Percentiles rank a stretch among this genome's conserved stretches.
phyloP scores from a whole-genome alignment of 2,797 vertebrate species.

The Leontopithecus rosalia region DNA sequence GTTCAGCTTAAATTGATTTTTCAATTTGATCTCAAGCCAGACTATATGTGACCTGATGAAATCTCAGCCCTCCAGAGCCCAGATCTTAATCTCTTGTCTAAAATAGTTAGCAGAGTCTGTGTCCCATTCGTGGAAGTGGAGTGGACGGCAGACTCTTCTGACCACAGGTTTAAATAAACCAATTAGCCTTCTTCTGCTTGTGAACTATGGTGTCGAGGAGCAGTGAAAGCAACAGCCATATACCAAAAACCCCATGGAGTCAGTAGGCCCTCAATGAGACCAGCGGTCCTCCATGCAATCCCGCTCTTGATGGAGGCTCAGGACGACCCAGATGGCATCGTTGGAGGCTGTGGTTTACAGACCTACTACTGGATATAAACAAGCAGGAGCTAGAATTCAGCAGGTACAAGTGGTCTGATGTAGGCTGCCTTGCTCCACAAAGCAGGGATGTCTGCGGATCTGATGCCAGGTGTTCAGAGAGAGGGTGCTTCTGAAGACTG shows the following conservation, averaged over 20 bases:
- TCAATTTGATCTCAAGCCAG: conserved; percentile 18
- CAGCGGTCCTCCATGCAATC: rapidly evolving
- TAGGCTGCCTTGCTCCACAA: rapidly evolving
- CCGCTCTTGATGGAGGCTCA: rapidly evolving
- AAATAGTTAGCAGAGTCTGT: not conserved
- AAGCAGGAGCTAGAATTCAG: not conserved
- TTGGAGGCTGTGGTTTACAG: no score
- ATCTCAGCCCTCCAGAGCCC: not conserved
- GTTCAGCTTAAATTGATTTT: conserved; percentile 44
- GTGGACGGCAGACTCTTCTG: not conserved
- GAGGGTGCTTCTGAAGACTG: no score
- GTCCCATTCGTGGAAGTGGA: rapidly evolving
- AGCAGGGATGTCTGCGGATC: no score
- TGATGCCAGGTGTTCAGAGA: not conserved
- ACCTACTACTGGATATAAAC: rapidly evolving
- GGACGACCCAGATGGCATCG: rapidly evolving
- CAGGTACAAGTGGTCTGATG: rapidly evolving
- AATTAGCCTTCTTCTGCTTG: not conserved
- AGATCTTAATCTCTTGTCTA: not conserved
- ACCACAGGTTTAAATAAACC: not conserved
- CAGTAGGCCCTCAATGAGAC: rapidly evolving
- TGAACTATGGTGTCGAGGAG: not conserved
- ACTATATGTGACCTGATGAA: not conserved
- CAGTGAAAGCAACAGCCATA: not conserved
- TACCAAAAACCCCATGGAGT: rapidly evolving